Evolutionary conservation across 2,113 vertebrate species (phyloP).

Genomic region (Myodes glareolus): DNA sequence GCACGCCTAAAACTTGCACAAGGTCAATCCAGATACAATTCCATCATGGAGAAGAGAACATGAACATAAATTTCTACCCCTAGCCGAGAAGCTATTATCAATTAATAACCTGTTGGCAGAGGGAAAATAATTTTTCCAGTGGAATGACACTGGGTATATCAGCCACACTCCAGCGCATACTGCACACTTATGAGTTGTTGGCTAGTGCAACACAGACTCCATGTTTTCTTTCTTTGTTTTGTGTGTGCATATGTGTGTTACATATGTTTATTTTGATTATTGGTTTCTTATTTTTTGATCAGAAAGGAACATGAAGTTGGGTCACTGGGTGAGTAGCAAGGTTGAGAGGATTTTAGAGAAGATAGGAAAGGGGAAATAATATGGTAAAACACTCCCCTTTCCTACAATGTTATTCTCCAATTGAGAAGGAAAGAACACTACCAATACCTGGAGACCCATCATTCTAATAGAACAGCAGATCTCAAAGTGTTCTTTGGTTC

Average conservation of each 20-base stretch:
- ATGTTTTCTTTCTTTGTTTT: not conserved
- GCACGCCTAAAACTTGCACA: not conserved
- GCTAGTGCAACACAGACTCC: not conserved
- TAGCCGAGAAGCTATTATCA: not conserved
- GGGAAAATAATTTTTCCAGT: not conserved
- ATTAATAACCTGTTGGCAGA: not conserved
- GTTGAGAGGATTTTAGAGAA: not conserved
- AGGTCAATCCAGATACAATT: not conserved
- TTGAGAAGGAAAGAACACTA: not conserved
- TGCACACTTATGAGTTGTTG: not conserved
- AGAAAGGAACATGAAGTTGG: not conserved
- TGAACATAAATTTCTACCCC: not conserved
- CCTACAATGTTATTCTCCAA: not conserved
- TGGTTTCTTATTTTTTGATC: not conserved
- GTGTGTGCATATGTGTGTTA: not conserved
- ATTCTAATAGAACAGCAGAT: not conserved
- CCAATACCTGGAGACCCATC: not conserved
- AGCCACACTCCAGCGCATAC: not conserved
- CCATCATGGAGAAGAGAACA: not conserved
- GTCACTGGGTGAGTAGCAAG: not conserved
- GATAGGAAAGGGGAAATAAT: not conserved
- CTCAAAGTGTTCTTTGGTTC: not conserved
- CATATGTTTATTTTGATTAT: not conserved
- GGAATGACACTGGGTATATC: not conserved
- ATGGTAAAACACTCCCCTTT: not conserved